Evolutionary conservation across 2,113 vertebrate genomes (phyloP).

Genomic region (Macquaria ambigua): DNA sequence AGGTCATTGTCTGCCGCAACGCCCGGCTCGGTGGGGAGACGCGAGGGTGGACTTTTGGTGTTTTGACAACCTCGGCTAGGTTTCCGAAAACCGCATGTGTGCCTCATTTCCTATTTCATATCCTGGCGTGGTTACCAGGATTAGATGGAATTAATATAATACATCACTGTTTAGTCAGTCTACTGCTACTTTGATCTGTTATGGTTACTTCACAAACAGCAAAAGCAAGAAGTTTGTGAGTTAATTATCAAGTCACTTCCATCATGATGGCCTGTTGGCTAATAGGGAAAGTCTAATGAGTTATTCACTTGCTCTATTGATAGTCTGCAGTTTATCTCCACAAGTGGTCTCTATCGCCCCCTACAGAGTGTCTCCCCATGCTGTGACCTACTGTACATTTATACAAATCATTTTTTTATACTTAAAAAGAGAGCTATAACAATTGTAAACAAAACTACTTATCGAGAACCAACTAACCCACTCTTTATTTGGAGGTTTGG

Average conservation of each 20-base stretch:
- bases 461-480: neutral
- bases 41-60: slow-evolving; percentile 83
- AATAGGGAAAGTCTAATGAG: neutral
- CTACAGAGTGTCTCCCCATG: neutral
- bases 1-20: slow-evolving; percentile 78
- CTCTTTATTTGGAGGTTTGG: neutral
- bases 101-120: slow-evolving; percentile 67
- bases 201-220: neutral
- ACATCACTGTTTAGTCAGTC: neutral
- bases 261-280: neutral
- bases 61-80: slow-evolving; percentile 86
- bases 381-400: neutral
- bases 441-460: neutral
- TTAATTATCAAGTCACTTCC: too few relatives aligned
- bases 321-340: neutral
- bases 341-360: slow-evolving; percentile 58
- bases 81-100: slow-evolving; percentile 80
- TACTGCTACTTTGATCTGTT: neutral
- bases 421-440: neutral
- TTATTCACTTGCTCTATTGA: neutral
- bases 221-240: too few relatives aligned
- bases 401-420: neutral
- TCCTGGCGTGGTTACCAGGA: slow-evolving; percentile 42
- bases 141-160: slow-evolving; percentile 41
- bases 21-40: slow-evolving; percentile 69